phyloP scores from a whole-genome alignment of 2,888 invertebrate genomes.

The Platycnemis pennipes region DNA sequence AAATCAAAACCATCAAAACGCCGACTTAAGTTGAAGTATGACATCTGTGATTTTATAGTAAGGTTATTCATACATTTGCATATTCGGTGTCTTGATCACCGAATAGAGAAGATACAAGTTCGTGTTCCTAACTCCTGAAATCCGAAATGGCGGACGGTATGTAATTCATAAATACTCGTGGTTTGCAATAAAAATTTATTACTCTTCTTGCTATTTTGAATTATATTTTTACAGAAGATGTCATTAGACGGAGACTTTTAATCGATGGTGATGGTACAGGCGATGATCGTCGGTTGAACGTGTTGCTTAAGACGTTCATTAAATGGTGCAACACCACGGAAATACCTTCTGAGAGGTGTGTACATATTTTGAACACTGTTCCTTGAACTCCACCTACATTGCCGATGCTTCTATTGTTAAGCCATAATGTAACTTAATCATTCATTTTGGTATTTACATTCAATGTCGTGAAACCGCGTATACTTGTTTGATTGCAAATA shows the following conservation, averaged over 20 bases:
- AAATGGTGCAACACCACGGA: slow-evolving; percentile 89
- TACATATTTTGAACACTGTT: not conserved
- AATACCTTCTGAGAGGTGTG: slow-evolving; percentile 84
- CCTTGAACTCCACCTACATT: no score
- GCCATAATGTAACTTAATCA: no score
- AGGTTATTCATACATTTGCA: no score
- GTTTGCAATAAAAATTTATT: slow-evolving; percentile 28
- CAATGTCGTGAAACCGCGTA: no score
- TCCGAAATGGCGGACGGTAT: slow-evolving; percentile 34
- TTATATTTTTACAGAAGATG: slow-evolving; percentile 88
- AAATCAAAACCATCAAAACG: no score
- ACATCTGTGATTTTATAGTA: no score
- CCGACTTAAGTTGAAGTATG: no score
- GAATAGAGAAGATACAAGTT: no score
- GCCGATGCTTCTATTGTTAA: no score
- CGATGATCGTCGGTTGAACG: slow-evolving; percentile 94
- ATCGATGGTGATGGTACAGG: slow-evolving; percentile 99
- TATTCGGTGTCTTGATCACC: no score
- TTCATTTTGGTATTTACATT: no score
- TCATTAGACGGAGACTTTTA: slow-evolving; percentile 92
- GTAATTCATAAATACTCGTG: not conserved
- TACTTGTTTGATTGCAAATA: no score
- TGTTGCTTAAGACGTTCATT: slow-evolving; percentile 90
- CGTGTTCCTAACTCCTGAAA: not conserved
- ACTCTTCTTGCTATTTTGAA: slow-evolving; percentile 1